Evolutionary conservation across 2,113 vertebrate genomes (phyloP).

Genomic region (Nyctereutes procyonoides): DNA sequence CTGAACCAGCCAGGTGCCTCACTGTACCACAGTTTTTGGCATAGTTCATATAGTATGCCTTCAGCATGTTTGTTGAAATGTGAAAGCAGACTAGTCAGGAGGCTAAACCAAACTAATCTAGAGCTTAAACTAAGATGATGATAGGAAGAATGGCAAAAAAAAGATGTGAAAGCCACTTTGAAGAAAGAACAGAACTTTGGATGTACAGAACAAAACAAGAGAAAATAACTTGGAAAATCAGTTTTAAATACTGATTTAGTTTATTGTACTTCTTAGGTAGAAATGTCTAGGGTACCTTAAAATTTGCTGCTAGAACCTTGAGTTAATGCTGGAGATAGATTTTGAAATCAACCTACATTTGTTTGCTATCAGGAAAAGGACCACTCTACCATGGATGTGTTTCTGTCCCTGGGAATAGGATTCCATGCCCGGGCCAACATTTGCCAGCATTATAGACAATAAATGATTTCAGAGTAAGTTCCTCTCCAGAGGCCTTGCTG

Average conservation of each 20-base stretch:
- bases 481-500: not conserved
- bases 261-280: not conserved
- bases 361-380: conserved; percentile 31
- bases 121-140: not conserved
- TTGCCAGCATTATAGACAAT: not conserved
- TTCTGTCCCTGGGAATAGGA: not conserved
- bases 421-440: not conserved
- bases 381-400: not conserved
- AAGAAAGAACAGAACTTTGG: not conserved
- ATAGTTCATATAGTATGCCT: not conserved
- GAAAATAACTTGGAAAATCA: conserved; percentile 11
- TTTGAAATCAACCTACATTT: conserved; percentile 3
- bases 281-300: not conserved
- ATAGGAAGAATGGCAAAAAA: conserved; percentile 11
- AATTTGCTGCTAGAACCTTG: not conserved
- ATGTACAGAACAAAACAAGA: not conserved
- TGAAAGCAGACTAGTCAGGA: not conserved
- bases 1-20: not conserved
- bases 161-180: not conserved
- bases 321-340: not conserved
- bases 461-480: conserved; percentile 21
- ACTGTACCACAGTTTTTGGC: not conserved
- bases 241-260: not conserved
- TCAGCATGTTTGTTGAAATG: not conserved
- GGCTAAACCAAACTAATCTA: not conserved